phyloP scores from a whole-genome alignment of 1,140 invertebrate species.

The Neuroterus valhalla region DNA sequence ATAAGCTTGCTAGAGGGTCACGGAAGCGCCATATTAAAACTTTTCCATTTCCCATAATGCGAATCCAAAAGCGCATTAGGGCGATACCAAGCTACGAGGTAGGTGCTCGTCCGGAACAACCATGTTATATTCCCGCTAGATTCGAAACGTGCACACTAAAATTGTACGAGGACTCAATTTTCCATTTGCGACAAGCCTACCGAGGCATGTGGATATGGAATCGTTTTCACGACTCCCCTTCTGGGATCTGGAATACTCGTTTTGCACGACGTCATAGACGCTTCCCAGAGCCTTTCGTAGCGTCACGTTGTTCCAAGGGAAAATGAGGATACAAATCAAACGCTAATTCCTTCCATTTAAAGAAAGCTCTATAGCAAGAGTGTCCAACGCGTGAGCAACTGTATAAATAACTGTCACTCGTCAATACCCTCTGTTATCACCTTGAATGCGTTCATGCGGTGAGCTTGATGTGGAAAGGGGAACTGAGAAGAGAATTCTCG shows the following conservation, averaged over 20 bases:
- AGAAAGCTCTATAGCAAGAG: not conserved
- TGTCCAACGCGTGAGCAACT: no score
- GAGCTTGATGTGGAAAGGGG: no score
- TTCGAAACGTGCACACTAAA: slow-evolving; percentile 65
- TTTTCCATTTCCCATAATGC: slow-evolving; percentile 57
- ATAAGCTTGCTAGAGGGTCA: not conserved
- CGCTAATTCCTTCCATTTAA: not conserved
- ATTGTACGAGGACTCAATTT: slow-evolving; percentile 66
- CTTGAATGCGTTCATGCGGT: not conserved
- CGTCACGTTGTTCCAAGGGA: no score
- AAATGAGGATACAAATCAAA: not conserved
- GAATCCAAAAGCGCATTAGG: slow-evolving; percentile 58
- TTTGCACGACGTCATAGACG: not conserved
- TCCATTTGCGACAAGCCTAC: slow-evolving; percentile 60
- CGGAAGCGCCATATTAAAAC: slow-evolving; percentile 43
- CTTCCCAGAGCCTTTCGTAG: not conserved
- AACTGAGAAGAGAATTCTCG: no score
- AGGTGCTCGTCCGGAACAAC: slow-evolving; percentile 41
- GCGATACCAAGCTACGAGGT: slow-evolving; percentile 41
- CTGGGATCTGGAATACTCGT: not conserved
- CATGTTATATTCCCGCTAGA: slow-evolving; percentile 50
- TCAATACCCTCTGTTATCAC: not conserved
- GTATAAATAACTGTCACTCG: no score
- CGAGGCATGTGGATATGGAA: slow-evolving; percentile 15
- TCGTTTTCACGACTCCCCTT: slow-evolving; percentile 33